Base-by-base conservation (phyloP, 2,888 invertebrate genomes). In the Eupithecia vulgata region DNA sequence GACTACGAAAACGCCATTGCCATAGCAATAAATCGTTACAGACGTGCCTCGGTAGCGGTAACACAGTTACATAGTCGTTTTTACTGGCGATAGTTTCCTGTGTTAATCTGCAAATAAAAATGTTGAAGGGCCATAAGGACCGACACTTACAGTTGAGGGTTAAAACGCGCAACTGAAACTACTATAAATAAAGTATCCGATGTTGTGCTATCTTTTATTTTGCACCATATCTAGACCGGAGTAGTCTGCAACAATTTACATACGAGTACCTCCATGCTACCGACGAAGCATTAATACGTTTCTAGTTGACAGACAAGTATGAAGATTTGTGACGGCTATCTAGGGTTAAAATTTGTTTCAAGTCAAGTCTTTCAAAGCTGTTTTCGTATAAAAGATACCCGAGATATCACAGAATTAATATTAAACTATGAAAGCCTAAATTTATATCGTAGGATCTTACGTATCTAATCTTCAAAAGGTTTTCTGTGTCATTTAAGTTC, bases 11-110 rank as follows among this genome's bases (percentile, higher is more conserved):
- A 87, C 84, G 84, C 85, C 84, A 88, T 89, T 88, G 88, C 87
- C 85, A 87, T 86, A 82, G 87, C 84, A 86, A 91, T 92, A 91
- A 91, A 91, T 91, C 86, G 88, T 85, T 81, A 87, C 81, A 85
- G 88, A 88, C 86, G 87, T 87, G 85, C 85, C 83, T 81, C 79
- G 80, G 57, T 57, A 57, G 79, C 80, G 77, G 81, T 81, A 82
- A 82, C 82, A 79, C 74, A 79, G 84, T 84, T 84, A 83, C 81
- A 81, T 82, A 74, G 76, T 81, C 82, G 86, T 89, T 90, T 89
- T 88, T 90, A 87, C 87, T 86, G 83, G 82, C 86, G 83, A 88
- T 88, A 87, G 89, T 88, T 88, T 88, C 82, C 84, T 80, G 80
- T 81, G 83, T 87, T 87, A 85, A 87, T 87, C 82, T 83, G 84